phyloP scores from a whole-genome alignment of 2,888 invertebrate species.

The Synergus japonicus region DNA sequence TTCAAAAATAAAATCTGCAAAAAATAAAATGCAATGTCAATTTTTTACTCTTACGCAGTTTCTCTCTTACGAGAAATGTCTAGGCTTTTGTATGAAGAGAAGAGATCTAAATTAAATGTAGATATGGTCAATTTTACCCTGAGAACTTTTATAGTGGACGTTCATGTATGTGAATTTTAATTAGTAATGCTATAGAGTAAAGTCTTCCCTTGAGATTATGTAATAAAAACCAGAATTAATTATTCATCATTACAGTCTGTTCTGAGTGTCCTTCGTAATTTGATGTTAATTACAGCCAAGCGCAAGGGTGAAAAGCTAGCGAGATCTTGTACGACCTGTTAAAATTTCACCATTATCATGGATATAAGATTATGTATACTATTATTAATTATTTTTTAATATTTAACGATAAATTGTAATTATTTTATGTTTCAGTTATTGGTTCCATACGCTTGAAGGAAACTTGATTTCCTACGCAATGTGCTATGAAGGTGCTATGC shows the following conservation, averaged over 20 bases:
- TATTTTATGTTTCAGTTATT: background rate
- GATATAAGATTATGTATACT: background rate
- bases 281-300: background rate
- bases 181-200: background rate
- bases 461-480: background rate
- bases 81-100: no score
- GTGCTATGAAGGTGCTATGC: background rate
- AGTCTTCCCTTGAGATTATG: background rate
- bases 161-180: background rate
- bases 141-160: background rate
- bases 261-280: background rate
- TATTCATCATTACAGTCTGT: slow-evolving; percentile 5
- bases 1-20: no score
- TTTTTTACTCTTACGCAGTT: no score
- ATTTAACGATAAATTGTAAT: background rate
- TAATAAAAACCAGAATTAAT: slow-evolving; percentile 28
- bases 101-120: no score
- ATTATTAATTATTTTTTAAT: background rate
- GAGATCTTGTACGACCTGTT: background rate
- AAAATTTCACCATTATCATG: background rate
- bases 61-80: no score
- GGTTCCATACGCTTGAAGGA: background rate
- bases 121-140: background rate
- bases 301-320: background rate
- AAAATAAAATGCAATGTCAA: no score